Percentiles rank a stretch among this genome's conserved stretches.
phyloP scores from a whole-genome alignment of 2,113 vertebrate species.

The Hippocampus comes region DNA sequence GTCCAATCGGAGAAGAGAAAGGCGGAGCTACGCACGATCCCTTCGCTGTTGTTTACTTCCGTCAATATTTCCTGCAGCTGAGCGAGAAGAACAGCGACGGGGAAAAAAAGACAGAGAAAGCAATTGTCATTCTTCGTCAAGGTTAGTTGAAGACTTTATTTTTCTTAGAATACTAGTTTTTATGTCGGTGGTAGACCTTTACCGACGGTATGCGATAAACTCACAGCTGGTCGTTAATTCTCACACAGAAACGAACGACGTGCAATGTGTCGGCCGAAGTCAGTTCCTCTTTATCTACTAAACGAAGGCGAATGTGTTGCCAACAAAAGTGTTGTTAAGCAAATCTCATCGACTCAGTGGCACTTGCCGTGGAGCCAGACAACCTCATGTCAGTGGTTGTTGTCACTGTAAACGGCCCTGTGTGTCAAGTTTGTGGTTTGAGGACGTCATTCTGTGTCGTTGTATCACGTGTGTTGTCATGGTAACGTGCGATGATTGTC shows the following conservation, averaged over 20 bases:
- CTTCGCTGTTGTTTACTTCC: slow-evolving; percentile 69
- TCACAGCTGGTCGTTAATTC: not conserved
- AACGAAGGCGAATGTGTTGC: not conserved
- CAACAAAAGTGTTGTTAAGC: not conserved
- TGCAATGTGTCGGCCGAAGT: not conserved
- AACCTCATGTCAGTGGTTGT: not conserved
- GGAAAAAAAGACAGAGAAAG: slow-evolving; percentile 28
- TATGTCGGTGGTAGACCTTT: not conserved
- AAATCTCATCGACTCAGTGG: not conserved
- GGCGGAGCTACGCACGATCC: slow-evolving; percentile 27
- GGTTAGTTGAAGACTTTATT: slow-evolving; percentile 34
- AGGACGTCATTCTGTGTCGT: not conserved
- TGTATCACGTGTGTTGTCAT: not conserved
- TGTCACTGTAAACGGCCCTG: not conserved
- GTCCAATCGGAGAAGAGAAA: slow-evolving; percentile 57
- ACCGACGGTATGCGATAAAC: not conserved
- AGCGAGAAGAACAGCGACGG: slow-evolving; percentile 7
- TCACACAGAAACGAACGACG: not conserved
- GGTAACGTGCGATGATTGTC: not conserved
- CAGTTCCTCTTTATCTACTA: not conserved
- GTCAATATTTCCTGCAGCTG: slow-evolving; percentile 68
- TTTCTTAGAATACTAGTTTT: not conserved
- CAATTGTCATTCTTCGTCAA: slow-evolving; percentile 11
- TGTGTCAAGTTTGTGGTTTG: not conserved
- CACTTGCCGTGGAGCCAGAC: not conserved